Evolutionary conservation across 2,888 invertebrate species (phyloP).

Genomic region (Chironomus riparius): DNA sequence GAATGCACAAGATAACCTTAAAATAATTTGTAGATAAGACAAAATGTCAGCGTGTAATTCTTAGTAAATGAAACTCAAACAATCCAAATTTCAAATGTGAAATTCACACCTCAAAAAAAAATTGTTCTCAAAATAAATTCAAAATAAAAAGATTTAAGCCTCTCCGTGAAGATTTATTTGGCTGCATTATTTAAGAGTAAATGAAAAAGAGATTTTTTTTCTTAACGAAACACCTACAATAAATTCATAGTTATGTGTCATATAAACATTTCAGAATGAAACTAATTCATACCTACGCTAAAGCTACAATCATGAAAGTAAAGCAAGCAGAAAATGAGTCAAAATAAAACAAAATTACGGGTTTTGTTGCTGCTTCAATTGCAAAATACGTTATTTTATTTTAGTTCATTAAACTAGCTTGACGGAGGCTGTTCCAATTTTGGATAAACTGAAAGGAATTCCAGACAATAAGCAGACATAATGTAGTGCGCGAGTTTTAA

Average conservation of each 20-base stretch:
- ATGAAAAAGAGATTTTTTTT: no score
- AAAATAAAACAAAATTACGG: not conserved
- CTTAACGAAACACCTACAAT: not conserved
- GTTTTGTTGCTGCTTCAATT: not conserved
- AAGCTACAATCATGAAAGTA: not conserved
- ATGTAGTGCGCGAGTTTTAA: not conserved
- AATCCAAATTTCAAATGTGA: no score
- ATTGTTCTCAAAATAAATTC: no score
- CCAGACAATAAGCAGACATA: not conserved
- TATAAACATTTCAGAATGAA: not conserved
- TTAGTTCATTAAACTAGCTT: not conserved
- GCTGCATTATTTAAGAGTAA: no score
- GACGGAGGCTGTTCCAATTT: not conserved
- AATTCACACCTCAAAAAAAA: no score
- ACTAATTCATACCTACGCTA: not conserved
- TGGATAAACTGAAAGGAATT: not conserved
- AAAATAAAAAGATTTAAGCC: no score
- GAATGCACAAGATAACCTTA: no score
- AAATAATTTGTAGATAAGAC: no score
- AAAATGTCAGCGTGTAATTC: no score
- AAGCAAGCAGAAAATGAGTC: not conserved
- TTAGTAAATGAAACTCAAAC: no score
- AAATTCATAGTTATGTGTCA: not conserved
- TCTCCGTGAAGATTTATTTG: no score
- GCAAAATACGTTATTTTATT: not conserved